A percentile compares a stretch with the other conserved stretches of the same genome.
These are phyloP conservation scores for Halichondria panicea DNA, from an alignment of 37 sponge, comb jelly and placozoan genomes.

Conservation along the genomic window DNA sequence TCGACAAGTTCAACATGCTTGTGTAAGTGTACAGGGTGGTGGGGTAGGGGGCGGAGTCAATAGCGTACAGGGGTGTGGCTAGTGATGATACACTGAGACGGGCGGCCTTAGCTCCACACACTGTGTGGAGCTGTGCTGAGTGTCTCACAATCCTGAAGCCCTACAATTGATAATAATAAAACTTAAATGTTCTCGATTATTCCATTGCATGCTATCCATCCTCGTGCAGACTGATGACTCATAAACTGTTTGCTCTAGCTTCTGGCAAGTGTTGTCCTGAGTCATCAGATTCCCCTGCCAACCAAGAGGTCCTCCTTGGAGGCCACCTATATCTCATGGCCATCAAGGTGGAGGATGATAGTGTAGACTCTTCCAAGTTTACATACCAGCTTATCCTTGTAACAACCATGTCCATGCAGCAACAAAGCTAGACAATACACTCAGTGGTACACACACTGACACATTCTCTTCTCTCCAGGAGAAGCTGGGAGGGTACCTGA, in stretches of 20 bases:
- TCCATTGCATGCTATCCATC: no score
- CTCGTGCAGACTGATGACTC: slow-evolving; percentile 61
- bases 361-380: no score
- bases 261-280: slow-evolving; percentile 73
- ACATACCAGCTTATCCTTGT: no score
- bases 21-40: slow-evolving; percentile 47
- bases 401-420: no score
- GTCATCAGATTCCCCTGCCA: slow-evolving; percentile 92
- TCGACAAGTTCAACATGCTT: slow-evolving; percentile 94
- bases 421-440: no score
- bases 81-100: slow-evolving; percentile 47
- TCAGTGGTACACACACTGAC: no score
- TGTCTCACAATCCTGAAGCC: slow-evolving; percentile 13
- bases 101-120: slow-evolving; percentile 40
- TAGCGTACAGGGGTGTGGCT: background rate
- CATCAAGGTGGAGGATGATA: slow-evolving; percentile 75
- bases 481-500: slow-evolving; percentile 42
- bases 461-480: slow-evolving; percentile 62
- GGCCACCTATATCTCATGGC: slow-evolving; percentile 91
- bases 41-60: background rate
- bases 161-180: background rate
- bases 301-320: slow-evolving; percentile 94
- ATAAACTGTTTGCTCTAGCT: slow-evolving; percentile 87
- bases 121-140: background rate
- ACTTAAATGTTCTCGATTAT: no score